These are phyloP conservation scores for Erynnis tages DNA, from an alignment of 2,888 invertebrate genomes.

Conservation along the genomic window DNA sequence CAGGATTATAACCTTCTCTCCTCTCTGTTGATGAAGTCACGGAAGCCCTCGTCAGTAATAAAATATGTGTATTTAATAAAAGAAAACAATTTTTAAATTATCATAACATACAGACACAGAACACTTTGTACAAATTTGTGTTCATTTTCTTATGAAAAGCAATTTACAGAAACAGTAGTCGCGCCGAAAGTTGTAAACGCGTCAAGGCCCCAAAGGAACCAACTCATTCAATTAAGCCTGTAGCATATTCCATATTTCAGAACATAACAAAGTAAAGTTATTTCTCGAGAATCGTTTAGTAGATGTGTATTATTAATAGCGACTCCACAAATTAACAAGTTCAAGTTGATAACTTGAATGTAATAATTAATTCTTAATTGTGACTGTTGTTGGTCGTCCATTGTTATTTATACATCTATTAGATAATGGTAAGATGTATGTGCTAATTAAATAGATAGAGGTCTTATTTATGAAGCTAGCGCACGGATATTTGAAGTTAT, in stretches of 20 bases:
- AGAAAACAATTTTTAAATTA: too few species aligned
- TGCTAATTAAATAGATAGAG: background rate
- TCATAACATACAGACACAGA: too few species aligned
- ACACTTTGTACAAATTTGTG: too few species aligned
- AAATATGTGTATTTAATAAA: too few species aligned
- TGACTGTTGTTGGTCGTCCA: background rate
- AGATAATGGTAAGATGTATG: background rate
- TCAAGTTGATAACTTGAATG: conserved; percentile 13
- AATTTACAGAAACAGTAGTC: background rate
- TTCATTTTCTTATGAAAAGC: too few species aligned
- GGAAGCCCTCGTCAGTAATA: too few species aligned
- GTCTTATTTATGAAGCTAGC: too few species aligned
- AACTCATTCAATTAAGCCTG: conserved; percentile 19
- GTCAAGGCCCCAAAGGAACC: conserved; percentile 5
- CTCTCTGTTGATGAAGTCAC: too few species aligned
- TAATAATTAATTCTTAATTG: conserved; percentile 22
- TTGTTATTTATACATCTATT: conserved; percentile 6
- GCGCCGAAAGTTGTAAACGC: background rate
- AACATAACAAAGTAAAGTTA: conserved; percentile 1
- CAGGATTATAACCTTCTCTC: too few species aligned
- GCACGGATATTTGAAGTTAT: too few species aligned
- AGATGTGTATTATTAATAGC: conserved; percentile 15
- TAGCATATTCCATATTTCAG: conserved; percentile 8
- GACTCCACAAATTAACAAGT: conserved; percentile 6
- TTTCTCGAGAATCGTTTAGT: conserved; percentile 14